Evolutionary conservation across 2,113 vertebrate species (phyloP), one percentile per base, ranked within the genome.

Genomic region (Uria aalge): DNA sequence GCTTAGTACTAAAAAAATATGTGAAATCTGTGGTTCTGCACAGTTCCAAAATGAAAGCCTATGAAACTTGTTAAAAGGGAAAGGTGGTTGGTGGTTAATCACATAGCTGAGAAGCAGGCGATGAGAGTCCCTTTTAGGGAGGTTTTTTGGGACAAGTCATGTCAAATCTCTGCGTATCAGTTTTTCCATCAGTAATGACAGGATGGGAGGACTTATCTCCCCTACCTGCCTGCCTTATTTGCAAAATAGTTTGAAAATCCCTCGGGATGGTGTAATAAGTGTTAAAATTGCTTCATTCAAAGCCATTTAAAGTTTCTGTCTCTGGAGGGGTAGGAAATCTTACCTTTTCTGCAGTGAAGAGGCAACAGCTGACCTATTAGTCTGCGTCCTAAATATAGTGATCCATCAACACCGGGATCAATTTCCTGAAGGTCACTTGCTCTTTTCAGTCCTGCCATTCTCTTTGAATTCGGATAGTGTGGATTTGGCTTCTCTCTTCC

Each of bases 331-430:
- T 55, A 73, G 80, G 71, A 79, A 96, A 88, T 82, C 45, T 57
- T 52, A 83, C 53, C 57, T 92, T 73, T 76, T 9, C 41, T 29
- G 18, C 53, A 36, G 38, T 13, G 62, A 80, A 59, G 32, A 76
- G 41, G 23, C 41, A 78, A 56, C 50, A 77, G 78, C 77, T 84
- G 85, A 94, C 59, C 76, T 74, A 62, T 74, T 90, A 41, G 43
- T 79, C 66, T 68, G 64, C 2, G 4, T 91, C 74, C 74, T 95
- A 68, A 73, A 92, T 91, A 53, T 52, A 95, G 75, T 57, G 74
- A 94, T 96, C 90, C 64, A 95, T 96, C 88, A 95, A 77, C 91
- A 92, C 55, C 5, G 9, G 64, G 93, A 91, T 94, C 90, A 62
- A 67, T 88, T 91, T 95, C 82, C 92, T 69, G 78, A 91, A 95